A percentile compares a stretch with the other conserved stretches of the same genome.
These are phyloP conservation scores for Lepus americanus DNA, from an alignment of 2,113 vertebrate genomes.

Conservation along the genomic window DNA sequence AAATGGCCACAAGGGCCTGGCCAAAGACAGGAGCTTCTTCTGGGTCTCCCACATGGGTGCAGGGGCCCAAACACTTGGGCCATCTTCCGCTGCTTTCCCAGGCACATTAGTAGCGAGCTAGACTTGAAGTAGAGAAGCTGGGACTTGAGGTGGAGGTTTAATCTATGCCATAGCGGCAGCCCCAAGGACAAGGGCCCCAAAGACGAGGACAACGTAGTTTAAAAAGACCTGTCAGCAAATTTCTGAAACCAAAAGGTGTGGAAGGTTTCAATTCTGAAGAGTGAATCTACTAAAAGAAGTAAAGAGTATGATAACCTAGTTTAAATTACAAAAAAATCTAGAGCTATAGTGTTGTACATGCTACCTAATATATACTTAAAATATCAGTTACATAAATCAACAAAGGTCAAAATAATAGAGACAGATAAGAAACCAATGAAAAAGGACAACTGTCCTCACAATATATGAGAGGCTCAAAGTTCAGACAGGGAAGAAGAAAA, in stretches of 20 bases:
- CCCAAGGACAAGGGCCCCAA: too few relatives aligned
- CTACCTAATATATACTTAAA: neutral
- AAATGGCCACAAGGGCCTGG: too few relatives aligned
- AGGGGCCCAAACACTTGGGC: too few relatives aligned
- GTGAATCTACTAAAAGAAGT: constrained; percentile 42
- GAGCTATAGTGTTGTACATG: neutral
- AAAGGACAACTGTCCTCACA: neutral
- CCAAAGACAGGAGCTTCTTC: too few relatives aligned
- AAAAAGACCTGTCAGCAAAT: constrained; percentile 46
- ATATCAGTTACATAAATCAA: constrained; percentile 36
- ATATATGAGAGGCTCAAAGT: constrained; percentile 26
- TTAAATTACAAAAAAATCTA: constrained; percentile 36
- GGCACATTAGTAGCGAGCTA: too few relatives aligned
- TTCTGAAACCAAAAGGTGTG: constrained; percentile 52
- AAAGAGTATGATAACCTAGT: neutral
- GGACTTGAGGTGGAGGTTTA: too few relatives aligned
- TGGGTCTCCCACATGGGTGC: too few relatives aligned
- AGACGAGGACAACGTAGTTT: neutral
- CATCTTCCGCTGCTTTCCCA: too few relatives aligned
- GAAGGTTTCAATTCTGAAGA: constrained; percentile 55
- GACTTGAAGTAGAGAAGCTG: too few relatives aligned
- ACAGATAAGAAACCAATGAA: constrained; percentile 48
- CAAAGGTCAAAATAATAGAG: constrained; percentile 37
- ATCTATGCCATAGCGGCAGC: too few relatives aligned
- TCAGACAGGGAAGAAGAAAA: neutral